Percentiles rank a stretch among this genome's conserved stretches.
Evolutionary conservation across 2,888 invertebrate species (phyloP).

Genomic region (Plagodis pulveraria): DNA sequence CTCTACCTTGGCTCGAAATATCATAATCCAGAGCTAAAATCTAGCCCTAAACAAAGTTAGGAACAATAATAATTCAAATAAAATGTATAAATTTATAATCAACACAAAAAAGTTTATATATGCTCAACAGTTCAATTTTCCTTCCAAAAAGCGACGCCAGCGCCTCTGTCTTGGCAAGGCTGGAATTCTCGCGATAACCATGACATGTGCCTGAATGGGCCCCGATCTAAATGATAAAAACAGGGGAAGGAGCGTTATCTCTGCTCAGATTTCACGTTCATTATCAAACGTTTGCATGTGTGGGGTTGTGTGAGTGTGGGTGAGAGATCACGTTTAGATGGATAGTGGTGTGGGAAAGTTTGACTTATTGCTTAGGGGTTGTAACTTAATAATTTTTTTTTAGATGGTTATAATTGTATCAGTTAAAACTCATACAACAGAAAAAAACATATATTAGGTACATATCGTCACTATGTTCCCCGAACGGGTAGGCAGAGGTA

Average conservation of each 20-base stretch:
- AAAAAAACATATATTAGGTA: too few species aligned
- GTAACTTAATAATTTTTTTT: not conserved
- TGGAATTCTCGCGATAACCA: constrained; percentile 45
- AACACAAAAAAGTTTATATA: too few species aligned
- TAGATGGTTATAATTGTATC: too few species aligned
- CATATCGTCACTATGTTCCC: too few species aligned
- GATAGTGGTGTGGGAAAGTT: constrained; percentile 26
- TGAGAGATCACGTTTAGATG: constrained; percentile 33
- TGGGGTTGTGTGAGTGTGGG: constrained; percentile 41
- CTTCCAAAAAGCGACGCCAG: not conserved
- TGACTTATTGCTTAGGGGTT: not conserved
- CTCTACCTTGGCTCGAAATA: not conserved
- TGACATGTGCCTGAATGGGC: constrained; percentile 58
- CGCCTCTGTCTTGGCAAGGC: constrained; percentile 36
- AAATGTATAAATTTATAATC: too few species aligned
- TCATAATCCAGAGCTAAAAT: not conserved
- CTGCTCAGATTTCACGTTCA: constrained; percentile 72
- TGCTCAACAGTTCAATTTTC: too few species aligned
- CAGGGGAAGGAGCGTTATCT: constrained; percentile 61
- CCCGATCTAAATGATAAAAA: constrained; percentile 61
- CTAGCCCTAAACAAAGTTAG: too few species aligned
- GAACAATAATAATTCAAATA: too few species aligned
- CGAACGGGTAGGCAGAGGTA: too few species aligned
- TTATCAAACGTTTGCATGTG: constrained; percentile 64
- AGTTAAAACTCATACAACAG: too few species aligned